phyloP scores from a whole-genome alignment of 2,888 invertebrate genomes.

The Tholera decimalis region DNA sequence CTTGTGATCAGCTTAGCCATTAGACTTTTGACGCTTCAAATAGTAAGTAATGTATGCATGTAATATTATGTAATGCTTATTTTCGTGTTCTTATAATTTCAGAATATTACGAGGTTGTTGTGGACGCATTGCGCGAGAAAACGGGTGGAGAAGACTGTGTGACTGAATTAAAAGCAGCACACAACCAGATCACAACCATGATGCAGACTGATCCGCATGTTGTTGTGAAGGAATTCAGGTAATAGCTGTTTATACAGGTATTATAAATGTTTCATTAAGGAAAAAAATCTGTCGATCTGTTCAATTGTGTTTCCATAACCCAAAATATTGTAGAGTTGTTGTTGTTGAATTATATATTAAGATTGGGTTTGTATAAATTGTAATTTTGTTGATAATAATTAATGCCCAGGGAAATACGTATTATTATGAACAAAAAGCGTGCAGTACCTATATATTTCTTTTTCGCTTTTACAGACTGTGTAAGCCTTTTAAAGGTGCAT shows the following conservation, averaged over 20 bases:
- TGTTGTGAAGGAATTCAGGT: slow-evolving; percentile 95
- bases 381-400: no score
- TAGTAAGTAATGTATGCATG: background rate
- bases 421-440: background rate
- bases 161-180: slow-evolving; percentile 92
- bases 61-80: background rate
- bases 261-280: background rate
- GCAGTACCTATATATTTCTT: background rate
- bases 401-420: background rate
- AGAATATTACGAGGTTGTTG: slow-evolving; percentile 97
- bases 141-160: slow-evolving; percentile 94
- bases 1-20: no score
- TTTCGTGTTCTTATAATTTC: slow-evolving; percentile 32
- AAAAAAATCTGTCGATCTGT: background rate
- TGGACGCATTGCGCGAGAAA: slow-evolving; percentile 92
- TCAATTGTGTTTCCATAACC: background rate
- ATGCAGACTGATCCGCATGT: slow-evolving; percentile 86
- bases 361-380: no score
- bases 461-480: slow-evolving; percentile 92
- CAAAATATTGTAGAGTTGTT: no score
- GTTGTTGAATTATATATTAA: no score
- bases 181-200: slow-evolving; percentile 92
- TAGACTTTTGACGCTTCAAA: no score
- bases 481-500: slow-evolving; percentile 93
- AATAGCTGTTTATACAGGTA: slow-evolving; percentile 46